Evolutionary conservation across 2,888 invertebrate species (phyloP).

Genomic region (Azorinus chamasolen): DNA sequence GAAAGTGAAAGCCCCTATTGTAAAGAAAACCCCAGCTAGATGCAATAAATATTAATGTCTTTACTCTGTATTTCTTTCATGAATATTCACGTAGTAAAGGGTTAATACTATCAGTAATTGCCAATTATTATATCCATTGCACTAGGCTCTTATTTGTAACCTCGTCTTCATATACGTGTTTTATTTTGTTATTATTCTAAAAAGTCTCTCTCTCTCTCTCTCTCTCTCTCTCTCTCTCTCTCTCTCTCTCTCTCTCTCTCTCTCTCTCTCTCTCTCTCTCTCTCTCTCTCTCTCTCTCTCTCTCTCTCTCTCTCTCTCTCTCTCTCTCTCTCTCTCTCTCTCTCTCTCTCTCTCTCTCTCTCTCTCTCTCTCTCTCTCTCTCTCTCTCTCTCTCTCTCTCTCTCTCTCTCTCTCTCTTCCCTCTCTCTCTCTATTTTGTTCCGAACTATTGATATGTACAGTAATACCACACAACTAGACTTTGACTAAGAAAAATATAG

Average conservation of each 20-base stretch:
- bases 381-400: conserved; percentile 23
- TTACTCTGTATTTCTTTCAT: no score
- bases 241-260: conserved; percentile 25
- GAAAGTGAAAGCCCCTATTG: no score
- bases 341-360: conserved; percentile 25
- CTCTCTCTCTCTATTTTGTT: background rate
- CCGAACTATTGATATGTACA: no score
- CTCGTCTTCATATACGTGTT: no score
- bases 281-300: conserved; percentile 11
- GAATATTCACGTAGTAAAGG: no score
- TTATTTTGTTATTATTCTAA: no score
- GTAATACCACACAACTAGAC: no score
- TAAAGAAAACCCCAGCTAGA: no score
- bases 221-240: conserved; percentile 31
- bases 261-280: conserved; percentile 27
- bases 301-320: conserved; percentile 7
- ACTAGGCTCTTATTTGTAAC: no score
- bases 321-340: conserved; percentile 5
- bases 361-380: conserved; percentile 31
- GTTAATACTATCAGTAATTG: no score
- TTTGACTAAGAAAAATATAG: background rate
- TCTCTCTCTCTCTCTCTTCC: conserved; percentile 9
- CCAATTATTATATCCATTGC: no score
- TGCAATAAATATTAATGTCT: no score
- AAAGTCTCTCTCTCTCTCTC: background rate